Base-by-base conservation (phyloP, 1,140 invertebrate species). In the Leptestheria dahalacensis region DNA sequence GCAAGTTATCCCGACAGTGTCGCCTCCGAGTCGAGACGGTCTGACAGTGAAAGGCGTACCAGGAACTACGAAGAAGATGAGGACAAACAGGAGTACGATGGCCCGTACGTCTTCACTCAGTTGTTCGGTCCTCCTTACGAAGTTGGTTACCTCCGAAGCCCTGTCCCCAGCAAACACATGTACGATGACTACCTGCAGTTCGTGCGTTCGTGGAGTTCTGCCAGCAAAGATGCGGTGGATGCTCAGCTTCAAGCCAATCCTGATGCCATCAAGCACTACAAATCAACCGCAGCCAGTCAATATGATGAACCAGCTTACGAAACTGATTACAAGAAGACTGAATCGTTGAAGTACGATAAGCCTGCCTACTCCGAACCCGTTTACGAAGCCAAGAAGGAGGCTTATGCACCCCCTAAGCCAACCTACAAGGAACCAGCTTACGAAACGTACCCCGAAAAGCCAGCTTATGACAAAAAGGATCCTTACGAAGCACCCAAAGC, bases 171-270 rank as follows among this genome's bases (percentile, higher is more conserved):
- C 20, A 62, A 62, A 23, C 61, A 62, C 20, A 55, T 62, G 25
- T 62, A 62, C 28, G 53, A 62, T 9, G 61, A 62, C 26, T 62
- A 62, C n/a, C 12, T 62, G 41, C 61, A 62, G 48, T 62, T 62
- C 48, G 54, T 62, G 9, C 41, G 54, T 12, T 62, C 61, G 12
- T 62, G 58, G 58, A 60, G 58, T 28, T 21, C 58, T 0, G 58
- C 48, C 3, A 52, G 48, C 10, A 24, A 49, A 9, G 58, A 60
- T 3, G 58, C 58, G 26, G 58, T 60, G 20, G 58, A 60, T 41
- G 53, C 26, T 20, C 24, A 55, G 26, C 23, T 55, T 26, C 26
- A 33, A 55, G 10, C 26, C 2, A 55, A 55, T 41, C 53, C 53
- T 10, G 41, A 26, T 4, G 56, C 41, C 24, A n/a, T n/a, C n/a